phyloP scores from a whole-genome alignment of 2,113 vertebrate species.

The Caracal caracal region DNA sequence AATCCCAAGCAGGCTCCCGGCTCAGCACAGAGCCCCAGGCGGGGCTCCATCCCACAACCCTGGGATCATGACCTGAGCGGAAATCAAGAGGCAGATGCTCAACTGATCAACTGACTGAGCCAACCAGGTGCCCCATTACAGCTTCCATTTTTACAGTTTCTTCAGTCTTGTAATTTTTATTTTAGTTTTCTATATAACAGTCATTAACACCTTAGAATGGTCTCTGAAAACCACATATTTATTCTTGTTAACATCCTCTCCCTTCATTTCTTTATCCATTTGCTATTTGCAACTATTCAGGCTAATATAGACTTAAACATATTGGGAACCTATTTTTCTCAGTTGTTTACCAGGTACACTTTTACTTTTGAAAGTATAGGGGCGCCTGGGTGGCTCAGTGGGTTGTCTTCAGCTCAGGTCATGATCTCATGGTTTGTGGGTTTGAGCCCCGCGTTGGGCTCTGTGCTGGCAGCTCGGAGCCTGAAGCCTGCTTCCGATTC shows the following conservation, averaged over 20 bases:
- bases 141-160: background rate
- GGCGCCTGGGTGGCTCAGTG: too few relatives aligned
- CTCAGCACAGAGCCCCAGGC: too few relatives aligned
- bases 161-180: background rate
- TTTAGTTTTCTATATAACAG: background rate
- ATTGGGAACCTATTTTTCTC: background rate
- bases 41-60: too few relatives aligned
- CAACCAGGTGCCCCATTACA: background rate
- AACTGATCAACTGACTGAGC: too few relatives aligned
- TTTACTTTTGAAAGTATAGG: background rate
- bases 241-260: background rate
- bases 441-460: too few relatives aligned
- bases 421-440: too few relatives aligned
- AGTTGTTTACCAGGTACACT: background rate
- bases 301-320: background rate
- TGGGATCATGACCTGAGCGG: too few relatives aligned
- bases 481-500: too few relatives aligned
- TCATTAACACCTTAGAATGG: slow-evolving; percentile 28
- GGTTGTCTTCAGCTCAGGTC: too few relatives aligned
- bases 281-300: background rate
- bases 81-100: too few relatives aligned
- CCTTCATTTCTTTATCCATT: background rate
- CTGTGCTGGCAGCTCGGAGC: too few relatives aligned
- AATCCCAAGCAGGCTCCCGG: too few relatives aligned
- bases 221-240: background rate